Conservation (phyloP, 1,140 invertebrate species). For the Odontomachus brunneus region DNA sequence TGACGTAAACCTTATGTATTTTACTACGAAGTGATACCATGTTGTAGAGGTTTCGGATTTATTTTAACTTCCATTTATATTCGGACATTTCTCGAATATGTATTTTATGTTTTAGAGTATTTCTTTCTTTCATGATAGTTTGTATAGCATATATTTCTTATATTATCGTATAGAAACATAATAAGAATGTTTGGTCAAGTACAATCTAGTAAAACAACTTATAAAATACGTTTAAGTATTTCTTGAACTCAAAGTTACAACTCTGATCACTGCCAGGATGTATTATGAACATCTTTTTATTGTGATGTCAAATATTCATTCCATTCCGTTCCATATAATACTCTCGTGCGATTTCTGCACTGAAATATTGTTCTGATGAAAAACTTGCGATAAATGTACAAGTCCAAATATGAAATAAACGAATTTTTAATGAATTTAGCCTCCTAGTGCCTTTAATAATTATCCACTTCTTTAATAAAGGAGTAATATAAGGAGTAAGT, state of each 20-base stretch:
- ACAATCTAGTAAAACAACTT: constrained; percentile 11
- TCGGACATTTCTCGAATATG: neutral
- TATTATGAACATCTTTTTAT: constrained; percentile 61
- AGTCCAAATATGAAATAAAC: constrained; percentile 79
- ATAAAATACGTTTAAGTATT: constrained; percentile 15
- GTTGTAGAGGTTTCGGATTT: constrained; percentile 16
- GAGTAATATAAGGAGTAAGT: too few species aligned
- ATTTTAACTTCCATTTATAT: neutral
- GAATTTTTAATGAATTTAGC: constrained; percentile 81
- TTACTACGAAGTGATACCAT: constrained; percentile 5
- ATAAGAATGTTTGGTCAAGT: constrained; percentile 33
- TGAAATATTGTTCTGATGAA: constrained; percentile 65
- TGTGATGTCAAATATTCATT: constrained; percentile 74
- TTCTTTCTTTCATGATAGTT: constrained; percentile 10
- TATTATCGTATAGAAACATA: constrained; percentile 14
- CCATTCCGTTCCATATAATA: constrained; percentile 69
- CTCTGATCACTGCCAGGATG: constrained; percentile 67
- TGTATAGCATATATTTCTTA: neutral
- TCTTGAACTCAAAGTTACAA: constrained; percentile 27
- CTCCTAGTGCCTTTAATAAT: too few species aligned
- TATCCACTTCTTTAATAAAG: too few species aligned
- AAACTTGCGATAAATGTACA: constrained; percentile 74
- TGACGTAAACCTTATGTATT: constrained; percentile 7
- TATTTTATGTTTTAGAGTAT: constrained; percentile 19
- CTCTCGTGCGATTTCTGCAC: constrained; percentile 67